phyloP scores from a whole-genome alignment of 1,140 invertebrate genomes.

The Ceratoteleas bidentatus region DNA sequence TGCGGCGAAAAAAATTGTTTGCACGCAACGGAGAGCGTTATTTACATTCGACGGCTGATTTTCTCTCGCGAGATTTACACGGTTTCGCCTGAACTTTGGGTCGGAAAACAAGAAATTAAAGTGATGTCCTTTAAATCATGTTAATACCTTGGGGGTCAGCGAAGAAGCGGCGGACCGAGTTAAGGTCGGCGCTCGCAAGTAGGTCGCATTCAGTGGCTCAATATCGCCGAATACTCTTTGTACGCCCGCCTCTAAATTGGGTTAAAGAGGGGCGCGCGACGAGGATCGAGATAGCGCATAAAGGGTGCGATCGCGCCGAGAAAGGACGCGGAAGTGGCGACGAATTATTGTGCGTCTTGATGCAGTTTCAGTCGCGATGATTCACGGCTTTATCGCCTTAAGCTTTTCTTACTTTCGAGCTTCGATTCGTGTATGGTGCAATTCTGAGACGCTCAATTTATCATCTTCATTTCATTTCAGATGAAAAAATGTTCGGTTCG shows the following conservation, averaged over 20 bases:
- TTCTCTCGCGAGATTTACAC: slow-evolving; percentile 13
- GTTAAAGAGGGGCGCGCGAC: slow-evolving; percentile 69
- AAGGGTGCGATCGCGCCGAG: slow-evolving; percentile 32
- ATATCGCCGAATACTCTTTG: slow-evolving; percentile 79
- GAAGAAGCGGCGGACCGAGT: slow-evolving; percentile 61
- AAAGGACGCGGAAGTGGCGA: too few relatives aligned
- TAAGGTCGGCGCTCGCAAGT: slow-evolving; percentile 74
- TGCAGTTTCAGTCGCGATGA: too few relatives aligned
- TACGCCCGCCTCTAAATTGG: slow-evolving; percentile 75
- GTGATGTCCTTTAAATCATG: slow-evolving; percentile 57
- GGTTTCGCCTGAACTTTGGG: slow-evolving; percentile 27
- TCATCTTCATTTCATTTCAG: too few relatives aligned
- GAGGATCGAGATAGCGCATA: slow-evolving; percentile 44
- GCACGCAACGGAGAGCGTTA: not conserved
- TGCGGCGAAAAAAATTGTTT: not conserved
- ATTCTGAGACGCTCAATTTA: too few relatives aligned
- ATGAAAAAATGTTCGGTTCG: too few relatives aligned
- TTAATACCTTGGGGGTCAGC: slow-evolving; percentile 59
- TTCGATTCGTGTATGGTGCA: too few relatives aligned
- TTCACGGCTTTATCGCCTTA: too few relatives aligned
- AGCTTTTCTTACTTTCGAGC: too few relatives aligned
- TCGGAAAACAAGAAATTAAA: slow-evolving; percentile 53
- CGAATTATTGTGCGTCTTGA: too few relatives aligned
- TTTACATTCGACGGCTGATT: slow-evolving; percentile 16
- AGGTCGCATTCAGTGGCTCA: slow-evolving; percentile 77